Conservation (phyloP, 2,797 vertebrate genomes). For the Natrix natrix region DNA sequence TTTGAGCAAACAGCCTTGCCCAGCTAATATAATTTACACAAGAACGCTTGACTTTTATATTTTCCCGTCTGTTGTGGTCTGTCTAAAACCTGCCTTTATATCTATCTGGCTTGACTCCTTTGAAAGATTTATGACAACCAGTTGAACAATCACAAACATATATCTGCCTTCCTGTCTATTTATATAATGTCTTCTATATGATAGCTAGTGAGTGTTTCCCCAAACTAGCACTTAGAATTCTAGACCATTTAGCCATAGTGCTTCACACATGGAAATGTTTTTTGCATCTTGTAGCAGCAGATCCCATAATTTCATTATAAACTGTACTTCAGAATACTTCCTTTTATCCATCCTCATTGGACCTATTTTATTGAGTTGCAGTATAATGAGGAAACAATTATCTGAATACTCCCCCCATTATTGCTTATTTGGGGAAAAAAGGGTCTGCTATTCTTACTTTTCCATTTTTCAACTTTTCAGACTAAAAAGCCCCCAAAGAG, state of each 20-base stretch:
- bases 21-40: neutral
- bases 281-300: neutral
- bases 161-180: neutral
- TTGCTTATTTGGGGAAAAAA: neutral
- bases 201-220: neutral
- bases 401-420: neutral
- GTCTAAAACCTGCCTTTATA: neutral
- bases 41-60: neutral
- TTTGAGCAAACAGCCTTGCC: neutral
- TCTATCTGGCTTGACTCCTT: neutral
- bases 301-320: neutral
- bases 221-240: neutral
- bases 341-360: neutral
- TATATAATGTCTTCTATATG: neutral
- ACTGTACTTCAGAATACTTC: neutral
- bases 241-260: neutral
- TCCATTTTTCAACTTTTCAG: neutral
- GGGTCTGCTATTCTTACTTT: neutral
- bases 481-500: neutral
- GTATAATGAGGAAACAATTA: neutral
- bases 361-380: neutral
- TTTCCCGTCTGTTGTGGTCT: neutral
- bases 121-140: neutral
- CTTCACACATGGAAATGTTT: neutral
- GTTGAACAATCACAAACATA: neutral